Evolutionary conservation across 2,888 invertebrate genomes (phyloP).

Genomic region (Tiphia femorata): DNA sequence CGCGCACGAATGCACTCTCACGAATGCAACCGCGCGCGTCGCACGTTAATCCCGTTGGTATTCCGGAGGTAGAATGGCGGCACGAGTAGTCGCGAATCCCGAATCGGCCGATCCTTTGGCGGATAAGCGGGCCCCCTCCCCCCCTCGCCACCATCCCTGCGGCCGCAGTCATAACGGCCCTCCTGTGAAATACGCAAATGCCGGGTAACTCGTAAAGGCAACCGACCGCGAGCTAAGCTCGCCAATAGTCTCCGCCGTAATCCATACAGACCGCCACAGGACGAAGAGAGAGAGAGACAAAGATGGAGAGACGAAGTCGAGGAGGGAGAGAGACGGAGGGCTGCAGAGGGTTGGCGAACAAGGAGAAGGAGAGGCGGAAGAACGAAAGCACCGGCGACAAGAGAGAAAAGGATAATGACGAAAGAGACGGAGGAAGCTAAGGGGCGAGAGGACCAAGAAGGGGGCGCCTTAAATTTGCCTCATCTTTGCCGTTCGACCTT

Average conservation of each 20-base stretch:
- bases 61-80: not conserved
- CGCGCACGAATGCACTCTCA: no score
- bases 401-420: no score
- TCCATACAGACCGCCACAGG: slow-evolving; percentile 46
- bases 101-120: slow-evolving; percentile 49
- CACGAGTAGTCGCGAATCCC: slow-evolving; percentile 29
- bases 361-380: not conserved
- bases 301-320: slow-evolving; percentile 1
- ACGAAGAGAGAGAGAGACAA: no score
- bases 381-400: not conserved
- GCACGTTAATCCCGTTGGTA: slow-evolving; percentile 30
- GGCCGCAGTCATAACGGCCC: no score
- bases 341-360: no score
- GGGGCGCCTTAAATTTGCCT: no score
- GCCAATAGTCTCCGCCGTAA: slow-evolving; percentile 50
- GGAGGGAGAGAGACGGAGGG: slow-evolving; percentile 2
- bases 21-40: slow-evolving; percentile 15
- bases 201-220: slow-evolving; percentile 55
- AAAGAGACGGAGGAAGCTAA: not conserved
- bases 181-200: slow-evolving; percentile 57
- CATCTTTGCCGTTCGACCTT: no score
- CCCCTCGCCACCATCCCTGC: slow-evolving; percentile 47
- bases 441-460: no score
- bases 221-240: slow-evolving; percentile 55
- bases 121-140: slow-evolving; percentile 42